Evolutionary conservation across 2,888 invertebrate genomes (phyloP).

Genomic region (Agrochola litura): DNA sequence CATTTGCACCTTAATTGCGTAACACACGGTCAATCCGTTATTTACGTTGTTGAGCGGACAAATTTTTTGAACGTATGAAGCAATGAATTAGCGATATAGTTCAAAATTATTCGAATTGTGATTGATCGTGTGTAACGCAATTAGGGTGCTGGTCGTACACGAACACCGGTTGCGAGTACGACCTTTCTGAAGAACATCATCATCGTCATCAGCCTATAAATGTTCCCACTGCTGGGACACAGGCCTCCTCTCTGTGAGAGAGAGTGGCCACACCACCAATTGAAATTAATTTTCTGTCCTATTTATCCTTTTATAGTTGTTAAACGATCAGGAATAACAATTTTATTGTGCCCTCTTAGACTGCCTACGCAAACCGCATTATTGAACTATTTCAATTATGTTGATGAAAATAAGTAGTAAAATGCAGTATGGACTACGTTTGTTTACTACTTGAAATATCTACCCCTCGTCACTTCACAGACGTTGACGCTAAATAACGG

Average conservation of each 20-base stretch:
- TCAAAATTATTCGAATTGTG: no score
- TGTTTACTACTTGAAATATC: conserved; percentile 54
- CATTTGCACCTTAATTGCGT: neutral
- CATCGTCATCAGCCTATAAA: no score
- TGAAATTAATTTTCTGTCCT: neutral
- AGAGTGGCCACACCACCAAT: no score
- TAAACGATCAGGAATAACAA: conserved; percentile 35
- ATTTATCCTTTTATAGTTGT: conserved; percentile 23
- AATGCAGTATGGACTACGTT: conserved; percentile 35
- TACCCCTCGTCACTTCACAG: conserved; percentile 34
- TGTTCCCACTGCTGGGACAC: no score
- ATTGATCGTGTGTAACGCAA: no score
- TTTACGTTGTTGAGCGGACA: no score
- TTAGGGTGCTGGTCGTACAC: neutral
- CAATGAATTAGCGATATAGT: no score
- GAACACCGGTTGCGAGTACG: no score
- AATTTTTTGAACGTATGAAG: no score
- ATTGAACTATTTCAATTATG: conserved; percentile 55
- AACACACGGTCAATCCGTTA: no score
- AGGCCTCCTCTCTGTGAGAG: no score
- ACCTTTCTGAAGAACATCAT: no score
- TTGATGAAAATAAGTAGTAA: conserved; percentile 48
- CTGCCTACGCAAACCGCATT: conserved; percentile 50
- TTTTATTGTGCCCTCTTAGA: conserved; percentile 38
- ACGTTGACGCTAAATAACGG: conserved; percentile 29